These are phyloP conservation scores for Drosophila kanapiae DNA, from an alignment of 1,140 invertebrate genomes.

Conservation along the genomic window DNA sequence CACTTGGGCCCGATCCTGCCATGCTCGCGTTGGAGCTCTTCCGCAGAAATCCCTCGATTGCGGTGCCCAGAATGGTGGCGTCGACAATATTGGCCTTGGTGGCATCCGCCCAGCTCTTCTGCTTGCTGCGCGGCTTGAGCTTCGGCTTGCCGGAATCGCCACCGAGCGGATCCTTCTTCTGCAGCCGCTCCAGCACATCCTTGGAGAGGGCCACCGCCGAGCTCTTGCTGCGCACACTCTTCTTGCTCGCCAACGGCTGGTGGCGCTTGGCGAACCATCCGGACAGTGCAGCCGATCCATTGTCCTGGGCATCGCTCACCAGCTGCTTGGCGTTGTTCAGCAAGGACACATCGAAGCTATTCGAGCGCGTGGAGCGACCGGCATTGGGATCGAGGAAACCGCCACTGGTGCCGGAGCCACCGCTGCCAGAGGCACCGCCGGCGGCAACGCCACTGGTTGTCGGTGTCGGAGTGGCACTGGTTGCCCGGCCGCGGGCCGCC, in stretches of 20 bases:
- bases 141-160: slow-evolving; percentile 76
- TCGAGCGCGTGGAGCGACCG: slow-evolving; percentile 88
- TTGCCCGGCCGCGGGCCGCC: slow-evolving; percentile 77
- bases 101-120: slow-evolving; percentile 75
- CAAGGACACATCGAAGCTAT: slow-evolving; percentile 92
- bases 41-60: slow-evolving; percentile 92
- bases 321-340: slow-evolving; percentile 86
- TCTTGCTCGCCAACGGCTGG: slow-evolving; percentile 89
- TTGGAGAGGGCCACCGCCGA: slow-evolving; percentile 86
- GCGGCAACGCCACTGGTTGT: slow-evolving; percentile 15
- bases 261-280: slow-evolving; percentile 92
- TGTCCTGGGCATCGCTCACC: slow-evolving; percentile 83
- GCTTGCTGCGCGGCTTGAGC: slow-evolving; percentile 76
- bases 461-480: slow-evolving; percentile 65
- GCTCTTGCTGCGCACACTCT: slow-evolving; percentile 86
- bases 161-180: slow-evolving; percentile 78
- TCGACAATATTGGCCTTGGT: slow-evolving; percentile 87
- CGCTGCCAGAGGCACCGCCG: neutral
- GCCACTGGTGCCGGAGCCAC: slow-evolving; percentile 28
- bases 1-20: slow-evolving; percentile 46
- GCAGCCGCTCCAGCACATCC: slow-evolving; percentile 86
- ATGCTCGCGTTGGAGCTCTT: slow-evolving; percentile 86
- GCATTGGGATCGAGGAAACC: slow-evolving; percentile 77
- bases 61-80: slow-evolving; percentile 91
- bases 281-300: slow-evolving; percentile 86